phyloP scores from a whole-genome alignment of 2,888 invertebrate species.

The Drosophila villosipedis region DNA sequence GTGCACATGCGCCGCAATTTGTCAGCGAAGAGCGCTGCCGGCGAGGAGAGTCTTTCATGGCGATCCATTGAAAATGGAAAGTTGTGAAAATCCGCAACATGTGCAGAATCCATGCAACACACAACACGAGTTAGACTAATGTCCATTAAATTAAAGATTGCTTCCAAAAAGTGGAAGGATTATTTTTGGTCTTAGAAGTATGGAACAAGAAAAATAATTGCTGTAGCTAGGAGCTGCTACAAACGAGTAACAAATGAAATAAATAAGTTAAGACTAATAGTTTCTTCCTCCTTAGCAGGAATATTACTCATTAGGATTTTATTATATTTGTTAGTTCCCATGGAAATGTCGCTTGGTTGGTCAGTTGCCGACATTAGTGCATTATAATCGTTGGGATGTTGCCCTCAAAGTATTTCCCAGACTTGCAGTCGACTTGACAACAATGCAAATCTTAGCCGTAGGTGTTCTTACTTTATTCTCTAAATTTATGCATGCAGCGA shows the following conservation, averaged over 20 bases:
- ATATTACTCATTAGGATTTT: background rate
- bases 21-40: constrained; percentile 45
- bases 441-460: constrained; percentile 36
- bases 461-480: constrained; percentile 30
- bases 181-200: background rate
- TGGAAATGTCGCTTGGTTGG: constrained; percentile 22
- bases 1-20: constrained; percentile 70
- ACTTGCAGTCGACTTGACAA: constrained; percentile 37
- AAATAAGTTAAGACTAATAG: background rate
- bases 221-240: background rate
- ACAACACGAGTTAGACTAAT: background rate
- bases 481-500: constrained; percentile 8
- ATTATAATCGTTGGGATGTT: background rate
- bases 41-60: constrained; percentile 13
- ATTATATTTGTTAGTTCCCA: constrained; percentile 27
- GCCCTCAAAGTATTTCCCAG: constrained; percentile 35
- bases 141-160: background rate
- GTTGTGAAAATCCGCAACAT: constrained; percentile 49
- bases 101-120: background rate
- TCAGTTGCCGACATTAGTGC: constrained; percentile 15
- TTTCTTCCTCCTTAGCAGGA: background rate
- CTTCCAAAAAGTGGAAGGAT: background rate
- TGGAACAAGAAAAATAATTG: background rate
- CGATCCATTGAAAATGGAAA: constrained; percentile 76
- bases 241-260: background rate